phyloP scores from a whole-genome alignment of 2,888 invertebrate genomes.

The Troides helena region DNA sequence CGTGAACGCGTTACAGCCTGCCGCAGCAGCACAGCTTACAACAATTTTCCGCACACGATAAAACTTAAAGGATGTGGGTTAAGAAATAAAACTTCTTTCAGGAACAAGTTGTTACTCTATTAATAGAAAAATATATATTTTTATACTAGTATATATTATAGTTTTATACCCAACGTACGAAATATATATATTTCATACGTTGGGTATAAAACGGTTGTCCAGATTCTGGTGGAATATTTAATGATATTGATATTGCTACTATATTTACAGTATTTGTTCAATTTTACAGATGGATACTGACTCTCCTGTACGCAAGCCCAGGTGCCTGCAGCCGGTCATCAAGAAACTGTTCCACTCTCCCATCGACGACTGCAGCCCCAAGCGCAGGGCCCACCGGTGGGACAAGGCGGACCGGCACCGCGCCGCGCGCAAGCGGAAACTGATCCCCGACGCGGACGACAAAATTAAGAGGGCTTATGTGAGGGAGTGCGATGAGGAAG shows the following conservation, averaged over 20 bases:
- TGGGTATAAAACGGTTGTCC: too few species aligned
- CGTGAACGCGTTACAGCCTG: too few species aligned
- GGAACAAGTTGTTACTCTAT: too few species aligned
- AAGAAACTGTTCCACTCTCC: constrained; percentile 70
- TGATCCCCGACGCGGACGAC: constrained; percentile 52
- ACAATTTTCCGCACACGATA: too few species aligned
- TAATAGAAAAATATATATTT: too few species aligned
- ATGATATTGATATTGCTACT: not conserved
- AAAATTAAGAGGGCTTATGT: constrained; percentile 59
- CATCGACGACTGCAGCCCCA: constrained; percentile 41
- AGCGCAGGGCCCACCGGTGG: constrained; percentile 31
- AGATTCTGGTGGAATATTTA: too few species aligned
- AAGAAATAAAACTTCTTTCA: too few species aligned
- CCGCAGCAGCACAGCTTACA: too few species aligned
- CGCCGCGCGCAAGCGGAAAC: constrained; percentile 55
- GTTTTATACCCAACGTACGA: too few species aligned
- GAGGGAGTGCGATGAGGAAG: constrained; percentile 54
- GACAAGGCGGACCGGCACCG: constrained; percentile 36
- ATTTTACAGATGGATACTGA: constrained; percentile 63
- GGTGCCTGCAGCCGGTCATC: constrained; percentile 51
- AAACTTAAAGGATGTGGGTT: too few species aligned
- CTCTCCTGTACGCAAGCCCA: constrained; percentile 60
- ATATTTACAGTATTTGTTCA: not conserved
- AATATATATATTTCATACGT: too few species aligned
- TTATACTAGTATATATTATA: too few species aligned